Percentiles rank a stretch among this genome's conserved stretches.
Evolutionary conservation across 1,140 invertebrate species (phyloP).

Genomic region (Zaprionus capensis): DNA sequence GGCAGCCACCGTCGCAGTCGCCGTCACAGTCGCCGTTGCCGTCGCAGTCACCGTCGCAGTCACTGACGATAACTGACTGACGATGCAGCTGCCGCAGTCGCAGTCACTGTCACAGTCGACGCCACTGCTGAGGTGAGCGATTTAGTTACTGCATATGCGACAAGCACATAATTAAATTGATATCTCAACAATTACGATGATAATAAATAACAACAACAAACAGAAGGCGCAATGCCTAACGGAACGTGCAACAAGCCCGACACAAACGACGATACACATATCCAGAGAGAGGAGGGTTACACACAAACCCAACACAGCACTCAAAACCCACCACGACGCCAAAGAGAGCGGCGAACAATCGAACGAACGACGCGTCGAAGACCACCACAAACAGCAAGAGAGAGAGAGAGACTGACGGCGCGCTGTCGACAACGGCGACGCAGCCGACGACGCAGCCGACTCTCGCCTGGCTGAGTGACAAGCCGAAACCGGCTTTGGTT

Average conservation of each 20-base stretch:
- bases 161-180: slow-evolving; percentile 48
- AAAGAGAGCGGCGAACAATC: neutral
- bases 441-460: slow-evolving; percentile 23
- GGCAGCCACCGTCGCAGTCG: slow-evolving; percentile 17
- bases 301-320: neutral
- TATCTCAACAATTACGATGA: slow-evolving; percentile 43
- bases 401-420: neutral
- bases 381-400: slow-evolving; percentile 28
- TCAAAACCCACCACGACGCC: slow-evolving; percentile 45
- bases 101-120: slow-evolving; percentile 13
- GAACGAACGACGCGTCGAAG: neutral
- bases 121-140: slow-evolving; percentile 22
- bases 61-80: neutral
- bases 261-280: slow-evolving; percentile 3
- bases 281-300: neutral
- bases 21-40: neutral
- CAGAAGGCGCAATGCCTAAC: slow-evolving; percentile 44
- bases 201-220: slow-evolving; percentile 31
- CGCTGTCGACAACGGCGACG: slow-evolving; percentile 17
- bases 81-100: neutral
- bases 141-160: slow-evolving; percentile 43
- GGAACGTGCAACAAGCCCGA: slow-evolving; percentile 50
- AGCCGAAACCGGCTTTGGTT: slow-evolving; percentile 74
- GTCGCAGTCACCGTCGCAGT: slow-evolving; percentile 4
- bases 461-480: slow-evolving; percentile 40